These are phyloP conservation scores for Zaprionus lineosus DNA, from an alignment of 2,888 invertebrate genomes.

Conservation along the genomic window DNA sequence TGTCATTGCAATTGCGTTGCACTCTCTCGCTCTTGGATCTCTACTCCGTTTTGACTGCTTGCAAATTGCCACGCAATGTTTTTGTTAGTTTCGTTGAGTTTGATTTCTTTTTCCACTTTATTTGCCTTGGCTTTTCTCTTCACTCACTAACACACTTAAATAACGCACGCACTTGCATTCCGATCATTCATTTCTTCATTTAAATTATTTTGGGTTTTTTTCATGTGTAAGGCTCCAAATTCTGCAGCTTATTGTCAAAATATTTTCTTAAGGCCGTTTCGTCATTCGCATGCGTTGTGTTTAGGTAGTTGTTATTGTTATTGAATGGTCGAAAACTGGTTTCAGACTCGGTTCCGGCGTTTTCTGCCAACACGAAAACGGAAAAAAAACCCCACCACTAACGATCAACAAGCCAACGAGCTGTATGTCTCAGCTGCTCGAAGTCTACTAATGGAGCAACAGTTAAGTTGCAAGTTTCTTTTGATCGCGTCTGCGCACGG, in stretches of 20 bases:
- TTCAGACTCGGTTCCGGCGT: constrained; percentile 52
- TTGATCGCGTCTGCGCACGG: constrained; percentile 24
- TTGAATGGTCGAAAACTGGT: constrained; percentile 59
- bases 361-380: constrained; percentile 15
- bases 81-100: constrained; percentile 1
- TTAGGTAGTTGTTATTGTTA: constrained; percentile 44
- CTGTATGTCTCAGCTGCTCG: constrained; percentile 41
- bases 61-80: constrained; percentile 7
- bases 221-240: too few species aligned
- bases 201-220: not conserved
- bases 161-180: constrained; percentile 9
- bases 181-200: not conserved
- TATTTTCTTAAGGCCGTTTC: constrained; percentile 67
- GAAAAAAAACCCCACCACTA: constrained; percentile 11
- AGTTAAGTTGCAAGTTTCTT: constrained; percentile 23
- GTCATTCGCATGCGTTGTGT: constrained; percentile 56
- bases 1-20: constrained; percentile 51
- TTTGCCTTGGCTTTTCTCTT: constrained; percentile 1
- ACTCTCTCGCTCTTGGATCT: constrained; percentile 11
- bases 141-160: constrained; percentile 13
- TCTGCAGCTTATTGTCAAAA: constrained; percentile 7
- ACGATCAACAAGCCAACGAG: constrained; percentile 26
- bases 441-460: constrained; percentile 51
- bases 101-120: constrained; percentile 4
- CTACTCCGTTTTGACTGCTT: constrained; percentile 19